These are phyloP conservation scores for Plusia festucae DNA, from an alignment of 2,888 invertebrate species.

Conservation along the genomic window DNA sequence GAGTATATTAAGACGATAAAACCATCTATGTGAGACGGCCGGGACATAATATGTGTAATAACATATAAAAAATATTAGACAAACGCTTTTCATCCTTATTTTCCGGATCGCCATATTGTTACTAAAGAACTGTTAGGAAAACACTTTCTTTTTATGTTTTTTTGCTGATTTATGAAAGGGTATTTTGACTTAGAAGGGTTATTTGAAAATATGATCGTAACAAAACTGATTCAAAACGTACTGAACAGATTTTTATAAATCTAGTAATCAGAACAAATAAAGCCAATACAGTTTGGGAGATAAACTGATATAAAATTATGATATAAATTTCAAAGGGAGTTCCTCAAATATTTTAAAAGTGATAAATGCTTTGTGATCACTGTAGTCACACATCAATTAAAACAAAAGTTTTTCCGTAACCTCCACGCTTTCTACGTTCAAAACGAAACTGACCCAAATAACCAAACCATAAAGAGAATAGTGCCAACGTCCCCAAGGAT, in stretches of 20 bases:
- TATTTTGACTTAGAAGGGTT: neutral
- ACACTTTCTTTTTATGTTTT: conserved; percentile 42
- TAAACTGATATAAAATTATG: no score
- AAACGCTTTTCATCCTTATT: conserved; percentile 37
- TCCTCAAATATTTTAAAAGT: no score
- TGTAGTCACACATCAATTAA: neutral
- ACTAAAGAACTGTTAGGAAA: conserved; percentile 42
- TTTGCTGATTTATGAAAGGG: conserved; percentile 36
- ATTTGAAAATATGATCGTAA: neutral
- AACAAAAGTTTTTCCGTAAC: neutral
- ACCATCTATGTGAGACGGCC: conserved; percentile 41
- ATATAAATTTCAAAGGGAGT: no score
- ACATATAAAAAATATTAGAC: conserved; percentile 54
- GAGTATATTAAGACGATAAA: conserved; percentile 60
- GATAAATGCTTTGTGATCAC: no score
- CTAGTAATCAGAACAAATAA: no score
- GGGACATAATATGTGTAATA: conserved; percentile 54
- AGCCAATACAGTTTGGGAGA: no score
- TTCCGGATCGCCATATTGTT: conserved; percentile 35
- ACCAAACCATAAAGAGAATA: neutral
- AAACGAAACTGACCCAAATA: neutral
- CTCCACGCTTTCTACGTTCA: neutral
- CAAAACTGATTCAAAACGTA: neutral
- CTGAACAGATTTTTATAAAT: no score
- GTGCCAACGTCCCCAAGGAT: neutral